These are phyloP conservation scores for Norana najaformis DNA, from an alignment of 2,888 invertebrate species.

Conservation along the genomic window DNA sequence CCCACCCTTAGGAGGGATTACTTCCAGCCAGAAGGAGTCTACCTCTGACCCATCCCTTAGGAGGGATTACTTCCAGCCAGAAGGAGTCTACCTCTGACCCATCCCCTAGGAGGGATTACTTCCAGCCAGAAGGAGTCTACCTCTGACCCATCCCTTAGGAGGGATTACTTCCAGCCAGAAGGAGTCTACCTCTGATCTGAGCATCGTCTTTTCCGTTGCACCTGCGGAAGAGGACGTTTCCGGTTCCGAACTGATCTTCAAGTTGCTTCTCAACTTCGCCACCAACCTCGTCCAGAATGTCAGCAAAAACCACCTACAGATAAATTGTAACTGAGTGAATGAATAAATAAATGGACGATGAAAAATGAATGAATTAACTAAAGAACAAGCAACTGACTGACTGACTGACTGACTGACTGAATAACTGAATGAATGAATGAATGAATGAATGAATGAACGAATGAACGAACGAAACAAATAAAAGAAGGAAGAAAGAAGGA, in stretches of 20 bases:
- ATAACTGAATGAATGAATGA: too few relatives aligned
- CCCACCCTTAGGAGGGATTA: too few relatives aligned
- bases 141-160: too few relatives aligned
- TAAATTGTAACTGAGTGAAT: neutral
- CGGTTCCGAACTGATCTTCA: slow-evolving; percentile 1
- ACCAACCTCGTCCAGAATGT: slow-evolving; percentile 30
- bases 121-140: too few relatives aligned
- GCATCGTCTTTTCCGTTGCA: slow-evolving; percentile 8
- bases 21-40: too few relatives aligned
- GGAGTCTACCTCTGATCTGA: slow-evolving; percentile 26
- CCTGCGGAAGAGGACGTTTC: neutral
- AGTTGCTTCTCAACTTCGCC: slow-evolving; percentile 27
- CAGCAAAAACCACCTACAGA: slow-evolving; percentile 27
- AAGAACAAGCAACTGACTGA: neutral
- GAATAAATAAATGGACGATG: neutral
- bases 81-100: too few relatives aligned
- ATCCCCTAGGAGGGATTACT: too few relatives aligned
- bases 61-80: too few relatives aligned
- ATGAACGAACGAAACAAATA: neutral
- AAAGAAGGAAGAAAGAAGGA: neutral
- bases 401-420: too few relatives aligned
- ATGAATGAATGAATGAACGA: neutral
- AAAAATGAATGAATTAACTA: neutral
- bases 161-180: too few relatives aligned
- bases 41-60: too few relatives aligned